Conservation (phyloP, 2,888 invertebrate species). For the Pinctada fucata region DNA sequence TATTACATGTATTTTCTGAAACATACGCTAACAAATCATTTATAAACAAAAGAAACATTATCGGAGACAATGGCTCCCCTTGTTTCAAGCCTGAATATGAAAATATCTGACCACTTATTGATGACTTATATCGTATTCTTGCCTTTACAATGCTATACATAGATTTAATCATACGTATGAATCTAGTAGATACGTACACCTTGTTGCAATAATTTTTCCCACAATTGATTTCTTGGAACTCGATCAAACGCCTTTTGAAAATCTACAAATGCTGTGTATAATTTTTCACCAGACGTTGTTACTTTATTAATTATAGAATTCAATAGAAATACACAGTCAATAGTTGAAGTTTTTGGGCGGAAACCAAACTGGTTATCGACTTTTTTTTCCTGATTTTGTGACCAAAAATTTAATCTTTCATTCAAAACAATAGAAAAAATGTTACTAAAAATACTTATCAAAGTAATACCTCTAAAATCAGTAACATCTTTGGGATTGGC, state of each 20-base stretch:
- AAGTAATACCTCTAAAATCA: slow-evolving; percentile 1
- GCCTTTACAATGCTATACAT: neutral
- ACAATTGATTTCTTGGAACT: neutral
- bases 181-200: slow-evolving; percentile 2
- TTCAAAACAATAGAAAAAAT: neutral
- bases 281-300: neutral
- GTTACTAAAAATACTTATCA: neutral
- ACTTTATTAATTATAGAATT: neutral
- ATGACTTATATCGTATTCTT: neutral
- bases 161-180: neutral
- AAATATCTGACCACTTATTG: neutral
- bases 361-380: neutral
- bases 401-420: neutral
- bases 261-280: neutral
- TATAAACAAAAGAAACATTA: neutral
- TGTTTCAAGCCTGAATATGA: neutral
- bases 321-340: neutral
- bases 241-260: slow-evolving; percentile 1
- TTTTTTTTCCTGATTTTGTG: neutral
- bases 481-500: neutral
- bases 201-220: neutral
- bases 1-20: neutral
- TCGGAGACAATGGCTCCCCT: neutral
- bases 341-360: neutral
- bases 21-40: neutral